phyloP scores from a whole-genome alignment of 2,888 invertebrate genomes.

The Erannis defoliaria region DNA sequence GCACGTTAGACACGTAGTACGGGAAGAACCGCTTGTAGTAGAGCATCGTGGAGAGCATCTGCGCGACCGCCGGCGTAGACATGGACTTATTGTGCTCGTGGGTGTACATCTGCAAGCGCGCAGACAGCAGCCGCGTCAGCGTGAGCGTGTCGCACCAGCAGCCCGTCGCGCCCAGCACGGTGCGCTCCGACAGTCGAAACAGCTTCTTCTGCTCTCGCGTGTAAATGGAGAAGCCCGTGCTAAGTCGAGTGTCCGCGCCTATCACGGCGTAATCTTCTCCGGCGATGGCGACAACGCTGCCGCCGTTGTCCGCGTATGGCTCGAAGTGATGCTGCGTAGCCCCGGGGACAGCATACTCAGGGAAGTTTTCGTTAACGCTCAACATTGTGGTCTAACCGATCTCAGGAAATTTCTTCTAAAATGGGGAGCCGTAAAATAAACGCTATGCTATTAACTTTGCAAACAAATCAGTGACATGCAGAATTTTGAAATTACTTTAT shows the following conservation, averaged over 20 bases:
- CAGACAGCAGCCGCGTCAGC: conserved; percentile 93
- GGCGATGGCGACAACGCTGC: conserved; percentile 97
- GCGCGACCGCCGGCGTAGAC: conserved; percentile 96
- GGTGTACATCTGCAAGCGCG: conserved; percentile 97
- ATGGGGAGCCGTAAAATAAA: background rate
- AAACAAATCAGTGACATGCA: conserved; percentile 65
- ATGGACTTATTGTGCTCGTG: conserved; percentile 97
- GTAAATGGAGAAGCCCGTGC: conserved; percentile 96
- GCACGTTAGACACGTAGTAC: conserved; percentile 97
- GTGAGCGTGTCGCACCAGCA: conserved; percentile 99
- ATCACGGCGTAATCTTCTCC: conserved; percentile 98
- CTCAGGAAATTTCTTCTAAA: conserved; percentile 1
- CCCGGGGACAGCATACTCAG: conserved; percentile 83
- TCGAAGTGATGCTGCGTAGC: conserved; percentile 83
- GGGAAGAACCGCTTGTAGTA: conserved; percentile 99
- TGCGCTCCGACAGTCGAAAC: conserved; percentile 92
- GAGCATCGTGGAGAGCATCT: conserved; percentile 97
- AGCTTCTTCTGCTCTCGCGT: conserved; percentile 96
- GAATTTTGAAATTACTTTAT: conserved; percentile 48
- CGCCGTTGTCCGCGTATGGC: conserved; percentile 87
- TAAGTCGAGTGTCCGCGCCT: conserved; percentile 97
- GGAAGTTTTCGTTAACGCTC: conserved; percentile 69
- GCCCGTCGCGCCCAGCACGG: conserved; percentile 97
- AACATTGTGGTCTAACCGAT: conserved; percentile 59
- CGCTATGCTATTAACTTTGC: conserved; percentile 15